Evolutionary conservation across 2,888 invertebrate species (phyloP).

Genomic region (Drosophila ezoana): DNA sequence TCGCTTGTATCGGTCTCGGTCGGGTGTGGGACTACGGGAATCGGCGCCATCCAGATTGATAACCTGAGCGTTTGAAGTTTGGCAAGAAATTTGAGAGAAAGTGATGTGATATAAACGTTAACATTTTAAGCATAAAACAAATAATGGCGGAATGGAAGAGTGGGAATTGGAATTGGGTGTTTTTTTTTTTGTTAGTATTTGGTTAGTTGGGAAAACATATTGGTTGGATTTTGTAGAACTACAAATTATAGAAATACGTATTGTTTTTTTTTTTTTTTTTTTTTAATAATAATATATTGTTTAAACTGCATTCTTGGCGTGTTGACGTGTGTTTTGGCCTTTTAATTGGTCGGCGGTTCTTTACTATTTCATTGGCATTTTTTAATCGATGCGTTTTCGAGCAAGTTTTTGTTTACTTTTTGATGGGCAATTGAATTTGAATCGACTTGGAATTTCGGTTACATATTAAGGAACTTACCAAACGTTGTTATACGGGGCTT

Average conservation of each 20-base stretch:
- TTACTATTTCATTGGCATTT: slow-evolving; percentile 56
- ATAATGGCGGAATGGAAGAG: slow-evolving; percentile 37
- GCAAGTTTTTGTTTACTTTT: slow-evolving; percentile 62
- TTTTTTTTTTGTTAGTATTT: too few relatives aligned
- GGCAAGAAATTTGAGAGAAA: slow-evolving; percentile 65
- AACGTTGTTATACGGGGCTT: slow-evolving; percentile 83
- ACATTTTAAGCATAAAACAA: slow-evolving; percentile 65
- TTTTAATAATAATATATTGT: background rate
- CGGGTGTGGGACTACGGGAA: slow-evolving; percentile 86
- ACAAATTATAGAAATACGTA: slow-evolving; percentile 47
- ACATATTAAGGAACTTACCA: slow-evolving; percentile 83
- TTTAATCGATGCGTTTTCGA: slow-evolving; percentile 64
- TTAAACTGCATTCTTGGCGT: slow-evolving; percentile 72
- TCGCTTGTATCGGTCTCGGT: slow-evolving; percentile 85
- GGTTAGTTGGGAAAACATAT: slow-evolving; percentile 2
- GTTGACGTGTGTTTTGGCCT: slow-evolving; percentile 83
- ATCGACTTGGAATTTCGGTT: slow-evolving; percentile 56
- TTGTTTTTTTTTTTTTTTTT: background rate
- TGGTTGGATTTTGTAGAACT: slow-evolving; percentile 11
- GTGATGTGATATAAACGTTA: slow-evolving; percentile 74
- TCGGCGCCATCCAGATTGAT: slow-evolving; percentile 87
- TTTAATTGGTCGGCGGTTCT: slow-evolving; percentile 46
- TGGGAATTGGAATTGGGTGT: slow-evolving; percentile 12
- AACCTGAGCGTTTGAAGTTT: slow-evolving; percentile 80
- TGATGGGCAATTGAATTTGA: slow-evolving; percentile 43